Percentiles rank a stretch among this genome's conserved stretches.
Conservation (phyloP, 2,113 vertebrate species). For the Aegithalos caudatus region DNA sequence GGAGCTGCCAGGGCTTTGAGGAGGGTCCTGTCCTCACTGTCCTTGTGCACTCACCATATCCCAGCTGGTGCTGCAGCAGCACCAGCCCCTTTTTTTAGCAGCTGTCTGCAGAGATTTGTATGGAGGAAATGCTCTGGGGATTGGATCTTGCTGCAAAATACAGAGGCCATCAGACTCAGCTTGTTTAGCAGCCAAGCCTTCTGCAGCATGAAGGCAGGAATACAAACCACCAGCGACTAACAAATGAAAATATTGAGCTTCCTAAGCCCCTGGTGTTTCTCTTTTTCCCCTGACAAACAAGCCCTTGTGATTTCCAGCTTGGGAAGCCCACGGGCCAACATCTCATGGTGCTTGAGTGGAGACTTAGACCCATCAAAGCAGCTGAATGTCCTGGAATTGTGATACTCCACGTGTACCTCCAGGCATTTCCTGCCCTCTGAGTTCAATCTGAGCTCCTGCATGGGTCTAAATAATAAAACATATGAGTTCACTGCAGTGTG, state of each 20-base stretch:
- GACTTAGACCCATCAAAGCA: rapidly evolving
- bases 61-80: not conserved
- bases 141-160: not conserved
- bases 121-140: not conserved
- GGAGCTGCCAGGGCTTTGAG: not conserved
- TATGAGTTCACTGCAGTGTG: rapidly evolving
- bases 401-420: not conserved
- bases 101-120: not conserved
- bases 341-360: rapidly evolving
- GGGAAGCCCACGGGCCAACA: not conserved
- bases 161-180: not conserved
- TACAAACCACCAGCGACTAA: not conserved
- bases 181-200: not conserved
- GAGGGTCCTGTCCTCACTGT: not conserved
- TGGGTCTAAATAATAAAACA: not conserved
- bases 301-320: not conserved
- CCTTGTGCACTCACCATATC: not conserved
- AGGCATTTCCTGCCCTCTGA: not conserved
- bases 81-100: not conserved
- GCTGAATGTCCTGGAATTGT: not conserved
- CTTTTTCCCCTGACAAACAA: not conserved
- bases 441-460: not conserved
- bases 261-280: not conserved
- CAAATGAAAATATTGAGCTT: not conserved
- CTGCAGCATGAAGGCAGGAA: not conserved